phyloP scores from a whole-genome alignment of 2,888 invertebrate species.

The Cactoblastis cactorum region DNA sequence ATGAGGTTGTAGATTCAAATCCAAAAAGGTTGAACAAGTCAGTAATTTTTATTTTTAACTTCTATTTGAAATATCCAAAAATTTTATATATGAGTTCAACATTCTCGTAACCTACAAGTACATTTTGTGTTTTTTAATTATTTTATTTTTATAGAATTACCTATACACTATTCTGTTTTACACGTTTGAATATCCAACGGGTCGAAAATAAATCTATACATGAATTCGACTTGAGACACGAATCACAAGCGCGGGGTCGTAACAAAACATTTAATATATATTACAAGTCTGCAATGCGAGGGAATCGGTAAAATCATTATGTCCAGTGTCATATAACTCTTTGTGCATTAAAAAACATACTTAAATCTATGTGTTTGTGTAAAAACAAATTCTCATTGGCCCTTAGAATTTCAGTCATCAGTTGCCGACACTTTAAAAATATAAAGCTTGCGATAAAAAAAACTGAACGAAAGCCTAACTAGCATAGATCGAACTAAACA shows the following conservation, averaged over 20 bases:
- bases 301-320: conserved; percentile 23
- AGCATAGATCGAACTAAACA: conserved; percentile 75
- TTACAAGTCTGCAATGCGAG: conserved; percentile 69
- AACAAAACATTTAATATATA: conserved; percentile 50
- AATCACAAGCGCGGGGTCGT: conserved; percentile 40
- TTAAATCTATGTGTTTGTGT: conserved; percentile 49
- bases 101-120: conserved; percentile 76
- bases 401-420: conserved; percentile 73
- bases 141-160: conserved; percentile 55
- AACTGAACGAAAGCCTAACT: conserved; percentile 73
- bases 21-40: conserved; percentile 76
- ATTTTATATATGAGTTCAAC: conserved; percentile 70
- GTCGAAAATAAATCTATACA: conserved; percentile 60
- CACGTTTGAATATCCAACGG: conserved; percentile 67
- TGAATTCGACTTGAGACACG: conserved; percentile 41
- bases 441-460: conserved; percentile 72
- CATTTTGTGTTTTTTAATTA: conserved; percentile 60
- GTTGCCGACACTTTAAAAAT: conserved; percentile 64
- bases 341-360: conserved; percentile 65
- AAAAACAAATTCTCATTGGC: conserved; percentile 66
- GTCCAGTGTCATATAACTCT: conserved; percentile 48
- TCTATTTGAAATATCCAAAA: conserved; percentile 72
- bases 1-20: conserved; percentile 79
- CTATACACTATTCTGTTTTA: conserved; percentile 71
- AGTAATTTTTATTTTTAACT: conserved; percentile 64